Evolutionary conservation across 1,140 invertebrate species (phyloP), one percentile per base, ranked within the genome.

Genomic region (Sarcophaga peregrina): DNA sequence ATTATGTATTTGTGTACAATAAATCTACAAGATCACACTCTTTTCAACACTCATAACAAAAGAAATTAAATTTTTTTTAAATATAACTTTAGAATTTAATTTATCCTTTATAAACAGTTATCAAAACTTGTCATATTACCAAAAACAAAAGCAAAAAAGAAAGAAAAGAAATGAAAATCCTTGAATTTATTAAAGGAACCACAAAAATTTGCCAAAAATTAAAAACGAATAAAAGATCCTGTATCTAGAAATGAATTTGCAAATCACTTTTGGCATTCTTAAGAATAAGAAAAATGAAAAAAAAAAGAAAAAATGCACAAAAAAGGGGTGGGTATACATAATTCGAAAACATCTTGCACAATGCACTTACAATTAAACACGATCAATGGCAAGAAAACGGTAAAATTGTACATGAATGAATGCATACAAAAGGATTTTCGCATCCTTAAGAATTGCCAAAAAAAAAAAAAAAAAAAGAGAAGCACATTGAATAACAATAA

Each of bases 161-260:
- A 37, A 37, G 25, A 37, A 37, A 37, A 37, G 25, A 37, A 37
- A 4, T 4, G 25, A 37, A 37, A 37, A 37, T 37, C 25, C 15
- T 6, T 0, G 15, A 76, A 76, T 78, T 78, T 11, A 78, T 17
- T 25, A 78, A 78, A 78, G 46, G 47, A 78, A 78, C 47, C 75
- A 52, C 46, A 78, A 52, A 78, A 78, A 78, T 50, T 50, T 78
- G 47, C 75, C 75, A 78, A 25, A n/a, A 78, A 78, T 37, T 37
- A 37, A 37, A 4, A 37, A 37, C 1, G 25, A 50, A 20, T 78
- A 52, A 48, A 45, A 45, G 13, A 50, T 50, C 47, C 75, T 78
- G 75, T 78, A 37, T 52, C 75, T 20, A 50, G 15, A 20, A 52
- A 78, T 47, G 5, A 78, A 25, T 68, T 68, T 68, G 17, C 62